phyloP scores from a whole-genome alignment of 2,888 invertebrate species.

The Spodoptera picta region DNA sequence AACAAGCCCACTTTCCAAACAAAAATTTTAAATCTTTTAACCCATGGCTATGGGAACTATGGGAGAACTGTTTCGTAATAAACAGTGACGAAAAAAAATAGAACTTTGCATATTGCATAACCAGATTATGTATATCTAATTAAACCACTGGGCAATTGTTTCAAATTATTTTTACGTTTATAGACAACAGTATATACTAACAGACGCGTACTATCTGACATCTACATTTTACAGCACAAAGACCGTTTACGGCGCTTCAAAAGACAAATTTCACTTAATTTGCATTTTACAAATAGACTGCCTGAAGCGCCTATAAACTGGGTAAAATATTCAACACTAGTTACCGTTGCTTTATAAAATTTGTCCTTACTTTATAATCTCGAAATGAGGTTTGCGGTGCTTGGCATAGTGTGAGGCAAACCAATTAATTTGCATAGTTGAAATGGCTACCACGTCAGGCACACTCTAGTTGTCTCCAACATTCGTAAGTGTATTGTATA shows the following conservation, averaged over 20 bases:
- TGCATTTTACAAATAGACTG: slow-evolving; percentile 40
- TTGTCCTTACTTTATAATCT: slow-evolving; percentile 46
- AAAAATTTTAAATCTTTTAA: too few species aligned
- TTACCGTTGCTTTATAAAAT: slow-evolving; percentile 37
- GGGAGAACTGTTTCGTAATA: too few species aligned
- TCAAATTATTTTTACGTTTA: too few species aligned
- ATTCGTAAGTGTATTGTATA: slow-evolving; percentile 49
- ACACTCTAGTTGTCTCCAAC: slow-evolving; percentile 50
- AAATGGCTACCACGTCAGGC: slow-evolving; percentile 62
- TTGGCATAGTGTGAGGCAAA: slow-evolving; percentile 60
- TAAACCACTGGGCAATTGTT: too few species aligned
- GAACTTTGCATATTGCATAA: too few species aligned
- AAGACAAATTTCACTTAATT: slow-evolving; percentile 43
- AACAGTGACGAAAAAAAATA: too few species aligned
- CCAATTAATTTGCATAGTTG: slow-evolving; percentile 80
- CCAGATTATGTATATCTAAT: too few species aligned
- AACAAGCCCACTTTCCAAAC: too few species aligned
- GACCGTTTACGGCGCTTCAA: slow-evolving; percentile 5
- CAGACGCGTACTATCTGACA: slow-evolving; percentile 2
- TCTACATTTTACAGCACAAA: slow-evolving; percentile 24
- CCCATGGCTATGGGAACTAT: too few species aligned
- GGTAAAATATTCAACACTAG: slow-evolving; percentile 42
- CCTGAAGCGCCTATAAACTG: slow-evolving; percentile 26
- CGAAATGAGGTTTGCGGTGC: slow-evolving; percentile 62
- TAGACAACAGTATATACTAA: too few species aligned